Base-by-base conservation (phyloP, 2,113 vertebrate species). In the Pimephales promelas region DNA sequence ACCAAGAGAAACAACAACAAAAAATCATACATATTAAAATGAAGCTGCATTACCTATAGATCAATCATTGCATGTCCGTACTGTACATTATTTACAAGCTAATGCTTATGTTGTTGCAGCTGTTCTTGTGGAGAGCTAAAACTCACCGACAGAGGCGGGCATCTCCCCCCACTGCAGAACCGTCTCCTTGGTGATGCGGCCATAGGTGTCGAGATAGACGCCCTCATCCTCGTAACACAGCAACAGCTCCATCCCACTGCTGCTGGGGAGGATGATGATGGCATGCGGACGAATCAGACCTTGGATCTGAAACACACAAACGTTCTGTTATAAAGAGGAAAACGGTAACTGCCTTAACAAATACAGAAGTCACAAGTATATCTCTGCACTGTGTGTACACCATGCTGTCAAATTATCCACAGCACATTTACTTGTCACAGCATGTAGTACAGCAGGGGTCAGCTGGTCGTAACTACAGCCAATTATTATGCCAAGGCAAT, bases 141-240 rank as follows among this genome's bases (percentile, higher is more conserved):
- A 92, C 93, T 5, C 93, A 99, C 98, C 97, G 36, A 96, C 94
- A 14, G 97, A 98, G 8, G 96, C 95, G 24, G 97, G 97, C 95
- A 97, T 97, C 92, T 99, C 97, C 49, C 96, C 96, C 97, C 97
- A 98, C 88, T 98, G 97, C 28, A 98, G 91, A 87, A 99, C 95
- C 1, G 96, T 96, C 85, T 97, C 97, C 93, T 97, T 98, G 90
- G 96, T 97, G 93, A 98, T 96, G 66, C 96, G 96, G 36, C 98
- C 97, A 10, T 97, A 98, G 79, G 96, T 97, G 93, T 98, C 94
- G 26, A 97, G 94, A 86, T 97, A 97, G 89, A 97, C 95, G 20
- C 96, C 95, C 94, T 99, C 97, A 68, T 97, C 96, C 87, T 98
- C 97, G 3, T 98, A 98, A 88, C 97, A 96, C 57, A 98, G 95